Percentiles rank a stretch among this genome's conserved stretches.
These are phyloP conservation scores for Cochlearius cochlearius DNA, from an alignment of 2,113 vertebrate species.

Conservation along the genomic window DNA sequence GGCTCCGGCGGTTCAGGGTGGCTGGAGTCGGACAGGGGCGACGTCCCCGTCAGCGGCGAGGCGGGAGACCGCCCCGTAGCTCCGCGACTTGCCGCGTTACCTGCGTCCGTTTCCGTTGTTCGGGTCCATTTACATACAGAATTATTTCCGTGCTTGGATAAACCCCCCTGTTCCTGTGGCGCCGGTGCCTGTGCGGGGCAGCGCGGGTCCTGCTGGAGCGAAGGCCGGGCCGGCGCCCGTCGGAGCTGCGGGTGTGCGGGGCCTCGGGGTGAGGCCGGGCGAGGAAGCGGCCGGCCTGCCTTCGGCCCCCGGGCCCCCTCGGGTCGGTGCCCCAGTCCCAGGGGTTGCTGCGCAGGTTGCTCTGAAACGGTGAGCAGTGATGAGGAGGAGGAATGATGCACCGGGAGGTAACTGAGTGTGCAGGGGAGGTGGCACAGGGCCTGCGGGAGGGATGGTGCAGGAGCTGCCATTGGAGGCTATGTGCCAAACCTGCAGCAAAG, in stretches of 20 bases:
- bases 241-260: not conserved
- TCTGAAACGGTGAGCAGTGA: accelerated
- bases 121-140: not conserved
- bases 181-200: not conserved
- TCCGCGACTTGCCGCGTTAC: not conserved
- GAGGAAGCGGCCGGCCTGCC: not conserved
- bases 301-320: not conserved
- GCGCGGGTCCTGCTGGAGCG: not conserved
- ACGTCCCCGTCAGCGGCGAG: not conserved
- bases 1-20: not conserved
- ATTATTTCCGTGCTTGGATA: not conserved
- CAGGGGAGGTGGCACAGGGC: accelerated
- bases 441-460: not conserved
- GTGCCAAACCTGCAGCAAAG: not conserved
- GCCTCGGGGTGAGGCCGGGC: not conserved
- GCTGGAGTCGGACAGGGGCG: not conserved
- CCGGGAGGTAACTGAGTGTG: accelerated
- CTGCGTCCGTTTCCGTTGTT: not conserved
- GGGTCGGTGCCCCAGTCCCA: accelerated
- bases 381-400: accelerated
- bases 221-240: not conserved
- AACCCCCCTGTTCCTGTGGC: not conserved
- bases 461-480: not conserved
- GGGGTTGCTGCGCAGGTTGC: accelerated
- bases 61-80: not conserved